These are phyloP conservation scores for Gymnocypris eckloni DNA, from an alignment of 2,797 vertebrate genomes.

Conservation along the genomic window DNA sequence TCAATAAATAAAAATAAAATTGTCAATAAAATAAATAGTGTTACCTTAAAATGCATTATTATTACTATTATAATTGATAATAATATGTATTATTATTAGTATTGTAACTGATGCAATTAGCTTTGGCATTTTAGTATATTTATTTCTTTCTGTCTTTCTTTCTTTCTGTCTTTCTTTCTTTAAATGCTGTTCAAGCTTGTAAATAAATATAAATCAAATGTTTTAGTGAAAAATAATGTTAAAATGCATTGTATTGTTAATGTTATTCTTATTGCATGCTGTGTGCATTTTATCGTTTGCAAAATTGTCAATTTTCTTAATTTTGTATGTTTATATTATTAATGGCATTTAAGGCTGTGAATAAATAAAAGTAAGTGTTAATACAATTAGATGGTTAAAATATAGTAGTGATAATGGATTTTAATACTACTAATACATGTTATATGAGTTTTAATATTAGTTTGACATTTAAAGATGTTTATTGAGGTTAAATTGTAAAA, in stretches of 20 bases:
- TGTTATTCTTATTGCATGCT: neutral
- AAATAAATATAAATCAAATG: neutral
- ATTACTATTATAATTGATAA: too few relatives aligned
- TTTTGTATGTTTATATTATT: neutral
- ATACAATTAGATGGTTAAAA: too few relatives aligned
- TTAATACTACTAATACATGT: neutral
- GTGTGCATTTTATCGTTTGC: neutral
- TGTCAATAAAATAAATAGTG: neutral
- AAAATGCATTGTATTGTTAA: neutral
- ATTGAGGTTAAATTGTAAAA: neutral
- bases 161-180: neutral
- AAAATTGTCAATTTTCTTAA: neutral
- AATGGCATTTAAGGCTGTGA: neutral
- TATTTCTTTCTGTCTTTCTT: too few relatives aligned
- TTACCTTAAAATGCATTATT: too few relatives aligned
- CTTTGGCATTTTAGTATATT: neutral
- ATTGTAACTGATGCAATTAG: neutral
- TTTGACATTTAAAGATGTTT: conserved; percentile 1
- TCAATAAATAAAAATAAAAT: neutral
- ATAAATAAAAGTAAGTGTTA: neutral
- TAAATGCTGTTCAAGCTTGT: neutral
- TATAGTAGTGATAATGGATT: neutral
- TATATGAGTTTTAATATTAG: neutral
- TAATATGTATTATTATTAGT: too few relatives aligned
- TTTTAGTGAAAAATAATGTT: neutral